These are phyloP conservation scores for Ameiurus melas DNA, from an alignment of 2,113 vertebrate species.

Conservation along the genomic window DNA sequence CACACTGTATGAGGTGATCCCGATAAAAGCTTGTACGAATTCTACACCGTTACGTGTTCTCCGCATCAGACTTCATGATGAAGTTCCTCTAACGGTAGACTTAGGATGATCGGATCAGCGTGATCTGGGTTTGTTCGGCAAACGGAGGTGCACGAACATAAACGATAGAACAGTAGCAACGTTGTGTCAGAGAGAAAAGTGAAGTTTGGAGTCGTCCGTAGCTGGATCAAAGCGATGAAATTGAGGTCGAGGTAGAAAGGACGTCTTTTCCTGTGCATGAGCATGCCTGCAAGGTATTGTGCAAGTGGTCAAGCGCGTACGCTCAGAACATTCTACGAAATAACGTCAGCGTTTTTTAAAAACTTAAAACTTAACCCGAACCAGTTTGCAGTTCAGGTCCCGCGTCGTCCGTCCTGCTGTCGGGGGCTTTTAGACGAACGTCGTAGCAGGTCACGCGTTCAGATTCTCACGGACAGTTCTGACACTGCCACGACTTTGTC, in stretches of 20 bases:
- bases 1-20: neutral
- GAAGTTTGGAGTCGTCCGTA: neutral
- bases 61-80: neutral
- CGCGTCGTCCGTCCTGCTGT: neutral
- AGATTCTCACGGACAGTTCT: neutral
- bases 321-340: neutral
- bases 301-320: neutral
- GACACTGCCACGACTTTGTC: neutral
- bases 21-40: neutral
- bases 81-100: neutral
- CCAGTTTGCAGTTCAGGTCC: neutral
- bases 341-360: neutral
- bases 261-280: neutral
- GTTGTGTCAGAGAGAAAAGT: neutral
- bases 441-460: too few species aligned
- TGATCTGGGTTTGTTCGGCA: neutral
- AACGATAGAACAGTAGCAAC: neutral
- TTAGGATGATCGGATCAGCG: neutral
- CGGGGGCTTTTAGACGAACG: neutral
- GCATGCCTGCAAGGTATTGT: neutral
- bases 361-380: neutral
- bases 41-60: neutral
- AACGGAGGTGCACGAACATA: neutral
- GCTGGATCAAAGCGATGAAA: neutral
- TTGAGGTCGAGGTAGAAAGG: neutral